phyloP scores from a whole-genome alignment of 2,797 vertebrate species.

The Callimico goeldii region DNA sequence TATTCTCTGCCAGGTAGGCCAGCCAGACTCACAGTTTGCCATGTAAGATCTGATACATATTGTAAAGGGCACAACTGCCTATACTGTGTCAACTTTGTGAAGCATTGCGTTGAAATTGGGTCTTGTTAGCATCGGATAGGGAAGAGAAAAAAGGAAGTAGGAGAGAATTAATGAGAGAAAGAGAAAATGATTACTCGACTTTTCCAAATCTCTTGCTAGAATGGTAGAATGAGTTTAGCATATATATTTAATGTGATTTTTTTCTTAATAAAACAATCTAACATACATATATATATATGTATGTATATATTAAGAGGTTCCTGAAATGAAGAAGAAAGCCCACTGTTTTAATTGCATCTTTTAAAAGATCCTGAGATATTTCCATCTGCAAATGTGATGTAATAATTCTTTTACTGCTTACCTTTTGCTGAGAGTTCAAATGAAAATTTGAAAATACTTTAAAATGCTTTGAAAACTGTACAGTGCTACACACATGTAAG shows the following conservation, averaged over 20 bases:
- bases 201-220: background rate
- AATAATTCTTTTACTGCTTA: background rate
- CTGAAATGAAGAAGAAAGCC: background rate
- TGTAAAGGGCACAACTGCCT: background rate
- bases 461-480: background rate
- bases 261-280: background rate
- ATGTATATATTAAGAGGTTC: background rate
- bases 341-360: background rate
- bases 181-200: background rate
- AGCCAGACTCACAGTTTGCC: background rate
- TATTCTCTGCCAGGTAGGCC: background rate
- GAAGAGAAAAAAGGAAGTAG: background rate
- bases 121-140: background rate
- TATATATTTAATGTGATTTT: background rate
- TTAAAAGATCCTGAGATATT: background rate
- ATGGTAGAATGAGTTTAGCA: background rate
- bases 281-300: background rate
- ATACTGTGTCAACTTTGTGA: background rate
- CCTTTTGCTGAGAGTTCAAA: background rate
- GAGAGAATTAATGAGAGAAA: background rate
- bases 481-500: accelerated
- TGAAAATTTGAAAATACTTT: background rate
- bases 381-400: background rate
- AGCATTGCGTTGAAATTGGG: background rate
- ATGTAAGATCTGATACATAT: accelerated